These are phyloP conservation scores for Ahaetulla prasina DNA, from an alignment of 2,113 vertebrate species.

Conservation along the genomic window DNA sequence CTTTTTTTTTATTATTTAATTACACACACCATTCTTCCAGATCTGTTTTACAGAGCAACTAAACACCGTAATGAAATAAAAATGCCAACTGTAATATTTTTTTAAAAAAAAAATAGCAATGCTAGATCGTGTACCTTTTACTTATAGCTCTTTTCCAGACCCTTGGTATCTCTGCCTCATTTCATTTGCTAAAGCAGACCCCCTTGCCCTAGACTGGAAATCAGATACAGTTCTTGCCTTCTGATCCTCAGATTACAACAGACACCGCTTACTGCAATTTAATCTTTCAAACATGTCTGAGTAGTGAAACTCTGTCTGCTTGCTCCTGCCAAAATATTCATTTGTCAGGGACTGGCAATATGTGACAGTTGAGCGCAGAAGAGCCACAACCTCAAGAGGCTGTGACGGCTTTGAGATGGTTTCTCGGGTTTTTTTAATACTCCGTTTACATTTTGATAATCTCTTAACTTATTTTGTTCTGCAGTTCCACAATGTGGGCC, in stretches of 20 bases:
- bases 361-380: slow-evolving; percentile 1
- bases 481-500: not conserved
- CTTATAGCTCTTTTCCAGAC: not conserved
- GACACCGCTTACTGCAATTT: slow-evolving; percentile 14
- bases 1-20: not conserved
- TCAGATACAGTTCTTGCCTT: not conserved
- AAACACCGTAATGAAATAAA: not conserved
- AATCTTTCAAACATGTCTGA: slow-evolving; percentile 13
- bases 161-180: not conserved
- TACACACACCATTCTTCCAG: not conserved
- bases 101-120: not conserved
- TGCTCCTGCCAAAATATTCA: slow-evolving; percentile 14
- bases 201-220: not conserved
- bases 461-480: not conserved
- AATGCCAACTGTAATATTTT: not conserved
- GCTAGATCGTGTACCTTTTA: not conserved
- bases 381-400: not conserved
- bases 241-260: slow-evolving; percentile 12
- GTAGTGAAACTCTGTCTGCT: slow-evolving; percentile 2
- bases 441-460: not conserved
- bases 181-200: not conserved
- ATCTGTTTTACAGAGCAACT: not conserved
- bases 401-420: not conserved
- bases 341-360: not conserved
- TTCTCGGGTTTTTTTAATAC: not conserved